phyloP scores from a whole-genome alignment of 1,140 invertebrate genomes.

The Heliconius eleuchia region DNA sequence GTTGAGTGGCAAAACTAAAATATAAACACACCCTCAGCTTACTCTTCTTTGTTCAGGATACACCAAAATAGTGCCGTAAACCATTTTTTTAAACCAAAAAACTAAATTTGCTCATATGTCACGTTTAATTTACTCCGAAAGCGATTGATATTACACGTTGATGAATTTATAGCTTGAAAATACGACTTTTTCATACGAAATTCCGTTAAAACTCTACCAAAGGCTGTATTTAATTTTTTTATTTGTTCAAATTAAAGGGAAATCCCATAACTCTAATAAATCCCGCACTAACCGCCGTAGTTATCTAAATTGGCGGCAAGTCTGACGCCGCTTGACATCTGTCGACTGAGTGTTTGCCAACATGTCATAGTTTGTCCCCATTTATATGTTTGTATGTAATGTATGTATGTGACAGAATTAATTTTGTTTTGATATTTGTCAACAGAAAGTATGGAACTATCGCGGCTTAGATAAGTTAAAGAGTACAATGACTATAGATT shows the following conservation, averaged over 20 bases:
- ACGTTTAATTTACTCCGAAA: conserved; percentile 6
- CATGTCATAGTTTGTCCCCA: conserved; percentile 30
- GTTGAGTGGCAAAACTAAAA: too few species aligned
- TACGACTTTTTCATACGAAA: neutral
- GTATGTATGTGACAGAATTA: conserved; percentile 24
- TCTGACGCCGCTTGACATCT: conserved; percentile 37
- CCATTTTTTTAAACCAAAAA: neutral
- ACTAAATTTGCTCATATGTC: neutral
- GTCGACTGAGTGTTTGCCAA: conserved; percentile 30
- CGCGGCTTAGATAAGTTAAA: too few species aligned
- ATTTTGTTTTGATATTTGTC: conserved; percentile 19
- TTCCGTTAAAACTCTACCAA: neutral
- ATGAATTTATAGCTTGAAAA: neutral
- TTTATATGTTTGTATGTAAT: conserved; percentile 18
- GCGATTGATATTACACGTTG: conserved; percentile 11
- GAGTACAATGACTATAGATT: too few species aligned
- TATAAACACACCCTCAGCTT: too few species aligned
- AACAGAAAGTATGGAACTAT: neutral
- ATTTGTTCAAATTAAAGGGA: neutral
- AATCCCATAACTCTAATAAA: conserved; percentile 9
- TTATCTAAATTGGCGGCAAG: conserved; percentile 35
- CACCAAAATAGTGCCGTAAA: too few species aligned
- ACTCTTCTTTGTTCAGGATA: too few species aligned
- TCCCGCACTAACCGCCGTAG: conserved; percentile 19
- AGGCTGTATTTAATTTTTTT: neutral